Percentiles rank a stretch among this genome's conserved stretches.
Evolutionary conservation across 2,888 invertebrate species (phyloP).

Genomic region (Cryptocephalus moraei): DNA sequence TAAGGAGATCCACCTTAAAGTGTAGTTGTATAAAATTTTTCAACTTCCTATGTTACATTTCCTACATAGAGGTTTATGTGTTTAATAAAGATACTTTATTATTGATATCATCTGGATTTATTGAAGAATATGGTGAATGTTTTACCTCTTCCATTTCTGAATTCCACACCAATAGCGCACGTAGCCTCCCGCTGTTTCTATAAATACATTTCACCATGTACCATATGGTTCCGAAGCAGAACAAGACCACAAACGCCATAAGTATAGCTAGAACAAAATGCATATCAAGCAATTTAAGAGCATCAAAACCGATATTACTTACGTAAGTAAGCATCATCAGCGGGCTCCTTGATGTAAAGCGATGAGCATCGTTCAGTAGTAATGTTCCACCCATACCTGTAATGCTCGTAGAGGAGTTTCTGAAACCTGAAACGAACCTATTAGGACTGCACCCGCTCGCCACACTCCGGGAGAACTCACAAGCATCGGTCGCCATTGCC

Average conservation of each 20-base stretch:
- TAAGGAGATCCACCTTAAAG: no score
- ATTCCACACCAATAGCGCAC: constrained; percentile 21
- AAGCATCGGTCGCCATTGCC: constrained; percentile 10
- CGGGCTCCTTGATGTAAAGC: constrained; percentile 32
- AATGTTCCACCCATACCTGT: constrained; percentile 36
- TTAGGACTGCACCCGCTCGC: no score
- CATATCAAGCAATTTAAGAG: background rate
- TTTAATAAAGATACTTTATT: background rate
- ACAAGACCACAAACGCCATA: constrained; percentile 36
- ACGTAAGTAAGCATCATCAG: constrained; percentile 39
- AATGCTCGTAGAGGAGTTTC: constrained; percentile 34
- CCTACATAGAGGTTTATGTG: no score
- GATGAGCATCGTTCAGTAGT: constrained; percentile 25
- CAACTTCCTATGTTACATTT: no score
- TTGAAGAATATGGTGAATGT: no score
- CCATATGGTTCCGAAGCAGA: constrained; percentile 38
- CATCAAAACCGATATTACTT: constrained; percentile 16
- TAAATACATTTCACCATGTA: constrained; percentile 39
- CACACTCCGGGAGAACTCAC: background rate
- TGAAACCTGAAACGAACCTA: constrained; percentile 19
- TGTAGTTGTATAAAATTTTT: no score
- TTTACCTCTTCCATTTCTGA: constrained; percentile 32
- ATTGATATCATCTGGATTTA: constrained; percentile 1
- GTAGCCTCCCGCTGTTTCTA: constrained; percentile 28
- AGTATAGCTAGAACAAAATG: constrained; percentile 32